Percentiles rank a stretch among this genome's conserved stretches.
These are phyloP conservation scores for Anarsia innoxiella DNA, from an alignment of 2,888 invertebrate genomes.

Conservation along the genomic window DNA sequence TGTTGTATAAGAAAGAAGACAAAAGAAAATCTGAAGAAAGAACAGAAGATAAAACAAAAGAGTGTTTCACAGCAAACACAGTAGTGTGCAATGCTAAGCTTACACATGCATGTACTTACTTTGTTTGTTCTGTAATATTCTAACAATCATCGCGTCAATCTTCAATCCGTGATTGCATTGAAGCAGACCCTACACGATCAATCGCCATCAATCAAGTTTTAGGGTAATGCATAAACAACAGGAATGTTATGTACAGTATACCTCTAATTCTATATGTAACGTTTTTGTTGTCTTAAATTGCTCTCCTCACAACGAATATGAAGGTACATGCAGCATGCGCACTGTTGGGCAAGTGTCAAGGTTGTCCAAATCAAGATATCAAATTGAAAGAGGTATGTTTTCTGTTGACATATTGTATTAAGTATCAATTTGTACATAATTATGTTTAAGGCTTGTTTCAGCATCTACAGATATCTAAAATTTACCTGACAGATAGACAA, in stretches of 20 bases:
- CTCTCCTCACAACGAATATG: constrained; percentile 47
- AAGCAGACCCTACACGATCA: constrained; percentile 10
- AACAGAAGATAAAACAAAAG: constrained; percentile 21
- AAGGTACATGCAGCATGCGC: constrained; percentile 1
- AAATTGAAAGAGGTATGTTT: too few relatives aligned
- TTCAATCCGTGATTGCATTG: neutral
- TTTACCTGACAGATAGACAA: too few relatives aligned
- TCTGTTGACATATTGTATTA: too few relatives aligned
- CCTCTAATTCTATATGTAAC: constrained; percentile 73
- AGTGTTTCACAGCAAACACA: constrained; percentile 72
- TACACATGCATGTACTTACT: constrained; percentile 73
- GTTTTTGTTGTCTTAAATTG: constrained; percentile 76
- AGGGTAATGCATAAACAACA: constrained; percentile 75
- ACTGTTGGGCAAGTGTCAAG: too few relatives aligned
- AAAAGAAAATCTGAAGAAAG: constrained; percentile 11
- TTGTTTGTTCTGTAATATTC: constrained; percentile 71
- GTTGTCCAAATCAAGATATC: too few relatives aligned
- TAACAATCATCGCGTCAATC: constrained; percentile 21
- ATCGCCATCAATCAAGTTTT: too few relatives aligned
- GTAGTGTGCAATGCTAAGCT: constrained; percentile 74
- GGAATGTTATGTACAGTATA: constrained; percentile 75
- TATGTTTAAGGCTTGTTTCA: too few relatives aligned
- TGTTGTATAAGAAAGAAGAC: too few relatives aligned
- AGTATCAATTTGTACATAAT: too few relatives aligned
- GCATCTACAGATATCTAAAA: too few relatives aligned